Evolutionary conservation across 2,888 invertebrate genomes (phyloP), one percentile per base, ranked within the genome.

Genomic region (Nematopogon swammerdamellus): DNA sequence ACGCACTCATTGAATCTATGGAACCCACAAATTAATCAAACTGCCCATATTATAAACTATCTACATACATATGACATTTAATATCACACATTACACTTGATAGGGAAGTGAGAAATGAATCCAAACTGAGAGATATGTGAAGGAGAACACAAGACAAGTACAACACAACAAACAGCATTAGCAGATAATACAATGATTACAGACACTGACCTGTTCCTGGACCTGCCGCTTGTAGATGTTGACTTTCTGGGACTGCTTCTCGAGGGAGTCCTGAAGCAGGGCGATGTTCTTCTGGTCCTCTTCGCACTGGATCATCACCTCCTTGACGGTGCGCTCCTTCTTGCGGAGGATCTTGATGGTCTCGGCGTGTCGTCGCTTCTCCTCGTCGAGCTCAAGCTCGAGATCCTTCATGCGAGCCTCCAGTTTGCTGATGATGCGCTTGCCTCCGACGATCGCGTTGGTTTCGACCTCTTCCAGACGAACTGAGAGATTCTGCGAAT

Each of bases 331-430:
- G 65, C 96, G 93, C 72, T 97, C 97, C 88, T 97, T 97, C 87
- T 97, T 97, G 80, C 97, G 92, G 68, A 97, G 84, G 72, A 96
- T 95, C 85, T 96, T 96, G 74, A 96, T 93, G 64, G 96, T 95
- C 80, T 97, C 97, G 60, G 95, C 90, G 80, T 97, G 97, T 70
- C 96, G 89, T 71, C 96, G 90, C 84, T 95, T 95, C 81, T 97
- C 97, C 75, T 96, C 97, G 67, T 97, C 97, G 59, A 94, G 79
- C 76, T 96, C 96, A 60, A 95, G 82, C 77, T 97, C 97, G 76
- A 96, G 82, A 67, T 97, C 97, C 67, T 95, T 92, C 64, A 97
- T 89, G 85, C 91, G 86, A 59, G 95, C 91, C 76, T 97, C 97
- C 70, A 97, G 85, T 83, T 97, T 97, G 86, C 95, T 92, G 84